Percentiles rank a stretch among this genome's conserved stretches.
Evolutionary conservation across 1,140 invertebrate species (phyloP).

Genomic region (Thaumetopoea pityocampa): DNA sequence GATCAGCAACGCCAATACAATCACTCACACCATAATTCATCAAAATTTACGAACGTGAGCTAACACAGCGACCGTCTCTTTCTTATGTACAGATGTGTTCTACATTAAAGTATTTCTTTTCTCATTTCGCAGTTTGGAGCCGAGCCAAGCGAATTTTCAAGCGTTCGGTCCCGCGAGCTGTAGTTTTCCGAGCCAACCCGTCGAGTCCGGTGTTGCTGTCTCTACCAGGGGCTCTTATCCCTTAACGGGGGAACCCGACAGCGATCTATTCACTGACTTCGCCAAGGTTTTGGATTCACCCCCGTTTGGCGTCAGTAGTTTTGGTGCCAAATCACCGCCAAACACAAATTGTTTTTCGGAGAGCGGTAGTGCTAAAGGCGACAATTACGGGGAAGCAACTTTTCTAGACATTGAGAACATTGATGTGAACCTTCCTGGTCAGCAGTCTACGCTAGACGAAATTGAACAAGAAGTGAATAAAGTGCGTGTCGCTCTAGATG

Average conservation of each 20-base stretch:
- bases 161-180: conserved; percentile 60
- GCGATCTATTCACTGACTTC: conserved; percentile 46
- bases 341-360: conserved; percentile 30
- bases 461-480: conserved; percentile 72
- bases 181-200: conserved; percentile 70
- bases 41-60: conserved; percentile 55
- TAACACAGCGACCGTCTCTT: conserved; percentile 56
- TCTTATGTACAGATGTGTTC: conserved; percentile 53
- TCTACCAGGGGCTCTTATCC: conserved; percentile 28
- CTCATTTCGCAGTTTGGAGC: conserved; percentile 76
- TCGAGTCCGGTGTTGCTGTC: conserved; percentile 64
- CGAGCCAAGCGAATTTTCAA: conserved; percentile 74
- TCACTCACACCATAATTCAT: conserved; percentile 68
- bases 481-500: conserved; percentile 70
- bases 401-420: conserved; percentile 67
- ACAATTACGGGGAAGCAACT: conserved; percentile 60
- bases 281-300: conserved; percentile 40
- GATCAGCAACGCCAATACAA: conserved; percentile 56
- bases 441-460: conserved; percentile 63
- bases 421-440: conserved; percentile 31
- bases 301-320: conserved; percentile 35
- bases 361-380: conserved; percentile 39
- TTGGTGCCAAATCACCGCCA: conserved; percentile 27
- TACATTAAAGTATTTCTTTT: conserved; percentile 70
- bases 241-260: conserved; percentile 45